Conservation (phyloP, 1,140 invertebrate species). For the Drosophila ficusphila region DNA sequence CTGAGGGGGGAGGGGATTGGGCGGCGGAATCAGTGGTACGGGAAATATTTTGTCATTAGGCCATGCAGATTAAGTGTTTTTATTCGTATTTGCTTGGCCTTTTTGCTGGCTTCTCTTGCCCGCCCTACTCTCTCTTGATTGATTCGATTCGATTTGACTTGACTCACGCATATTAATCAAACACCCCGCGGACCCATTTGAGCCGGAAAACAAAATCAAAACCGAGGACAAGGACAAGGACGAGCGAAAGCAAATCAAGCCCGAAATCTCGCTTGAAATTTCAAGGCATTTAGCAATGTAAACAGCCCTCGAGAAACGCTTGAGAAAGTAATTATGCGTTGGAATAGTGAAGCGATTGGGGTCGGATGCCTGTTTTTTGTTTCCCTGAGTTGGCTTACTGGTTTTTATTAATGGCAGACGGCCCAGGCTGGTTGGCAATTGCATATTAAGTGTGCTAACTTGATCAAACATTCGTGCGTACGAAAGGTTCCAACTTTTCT, state of each 20-base stretch:
- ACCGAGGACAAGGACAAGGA: not conserved
- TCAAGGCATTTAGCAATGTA: slow-evolving; percentile 55
- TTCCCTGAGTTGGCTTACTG: not conserved
- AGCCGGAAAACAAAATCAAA: slow-evolving; percentile 42
- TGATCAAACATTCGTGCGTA: not conserved
- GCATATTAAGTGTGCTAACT: not conserved
- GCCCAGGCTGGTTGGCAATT: not conserved
- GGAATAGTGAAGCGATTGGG: slow-evolving; percentile 8
- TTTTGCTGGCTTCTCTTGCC: not conserved
- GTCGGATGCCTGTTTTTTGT: not conserved
- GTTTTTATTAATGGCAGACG: not conserved
- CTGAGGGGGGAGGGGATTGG: too few relatives aligned
- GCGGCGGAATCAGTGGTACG: not conserved
- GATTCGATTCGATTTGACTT: slow-evolving; percentile 82
- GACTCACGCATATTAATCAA: slow-evolving; percentile 82
- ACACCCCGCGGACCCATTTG: slow-evolving; percentile 49
- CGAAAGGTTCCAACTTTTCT: not conserved
- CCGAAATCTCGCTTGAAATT: slow-evolving; percentile 37
- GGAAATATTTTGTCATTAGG: slow-evolving; percentile 61
- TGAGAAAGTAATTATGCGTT: slow-evolving; percentile 75
- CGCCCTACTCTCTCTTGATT: slow-evolving; percentile 60
- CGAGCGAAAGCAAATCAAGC: slow-evolving; percentile 10
- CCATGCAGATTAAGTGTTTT: slow-evolving; percentile 65
- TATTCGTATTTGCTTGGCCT: slow-evolving; percentile 22
- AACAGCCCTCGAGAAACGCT: slow-evolving; percentile 48